Evolutionary conservation across 2,113 vertebrate species (phyloP).

Genomic region (Caretta caretta): DNA sequence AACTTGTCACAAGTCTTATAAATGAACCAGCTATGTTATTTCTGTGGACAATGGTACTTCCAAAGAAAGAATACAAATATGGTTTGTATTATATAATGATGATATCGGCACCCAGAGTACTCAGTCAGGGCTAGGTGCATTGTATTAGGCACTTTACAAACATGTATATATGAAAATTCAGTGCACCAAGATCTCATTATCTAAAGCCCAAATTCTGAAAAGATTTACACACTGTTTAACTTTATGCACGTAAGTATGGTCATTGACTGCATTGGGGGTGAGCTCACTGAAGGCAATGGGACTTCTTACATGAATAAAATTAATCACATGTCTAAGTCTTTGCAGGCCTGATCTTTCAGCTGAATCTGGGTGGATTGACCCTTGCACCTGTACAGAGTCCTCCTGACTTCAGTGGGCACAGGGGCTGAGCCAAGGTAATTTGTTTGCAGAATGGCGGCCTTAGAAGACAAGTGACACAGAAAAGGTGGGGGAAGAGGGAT

Average conservation of each 20-base stretch:
- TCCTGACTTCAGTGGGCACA: background rate
- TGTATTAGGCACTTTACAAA: constrained; percentile 21
- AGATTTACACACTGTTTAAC: background rate
- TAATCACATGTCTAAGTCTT: background rate
- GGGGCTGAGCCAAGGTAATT: background rate
- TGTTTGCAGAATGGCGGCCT: background rate
- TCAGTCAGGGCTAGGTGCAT: constrained; percentile 11
- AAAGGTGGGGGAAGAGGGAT: background rate
- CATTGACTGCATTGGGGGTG: background rate
- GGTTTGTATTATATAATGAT: constrained; percentile 8
- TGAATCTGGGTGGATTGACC: background rate
- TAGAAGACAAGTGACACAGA: background rate
- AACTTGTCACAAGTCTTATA: constrained; percentile 31
- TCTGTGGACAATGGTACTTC: constrained; percentile 16
- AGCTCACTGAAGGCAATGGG: constrained; percentile 8
- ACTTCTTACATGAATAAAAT: constrained; percentile 19
- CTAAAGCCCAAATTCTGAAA: constrained; percentile 25
- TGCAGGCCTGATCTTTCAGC: background rate
- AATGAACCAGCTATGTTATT: constrained; percentile 38
- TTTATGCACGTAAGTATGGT: background rate
- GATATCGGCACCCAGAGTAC: background rate
- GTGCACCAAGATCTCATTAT: background rate
- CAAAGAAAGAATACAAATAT: constrained; percentile 47
- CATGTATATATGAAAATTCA: background rate
- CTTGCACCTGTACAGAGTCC: background rate